These are phyloP conservation scores for Drosophila repletoides DNA, from an alignment of 1,140 invertebrate genomes.

Conservation along the genomic window DNA sequence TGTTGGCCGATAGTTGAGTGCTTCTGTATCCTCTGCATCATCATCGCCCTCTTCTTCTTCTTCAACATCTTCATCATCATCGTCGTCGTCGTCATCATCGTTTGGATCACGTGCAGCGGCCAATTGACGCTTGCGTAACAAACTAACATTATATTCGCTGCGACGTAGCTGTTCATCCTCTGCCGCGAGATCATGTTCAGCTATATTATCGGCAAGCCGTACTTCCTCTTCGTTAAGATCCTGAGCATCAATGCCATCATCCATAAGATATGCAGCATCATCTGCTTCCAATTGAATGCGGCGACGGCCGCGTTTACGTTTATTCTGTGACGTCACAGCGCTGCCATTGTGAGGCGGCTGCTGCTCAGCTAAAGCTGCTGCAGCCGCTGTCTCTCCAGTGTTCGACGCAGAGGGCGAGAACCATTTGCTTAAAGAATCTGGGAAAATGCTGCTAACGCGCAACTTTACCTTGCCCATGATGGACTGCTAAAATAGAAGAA, in stretches of 20 bases:
- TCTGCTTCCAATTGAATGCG: conserved; percentile 62
- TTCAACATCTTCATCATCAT: conserved; percentile 48
- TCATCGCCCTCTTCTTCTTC: conserved; percentile 39
- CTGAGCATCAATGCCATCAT: conserved; percentile 50
- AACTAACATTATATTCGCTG: conserved; percentile 56
- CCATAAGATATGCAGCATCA: conserved; percentile 52
- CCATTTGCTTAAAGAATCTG: conserved; percentile 64
- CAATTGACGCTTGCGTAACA: conserved; percentile 34
- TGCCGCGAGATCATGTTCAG: conserved; percentile 63
- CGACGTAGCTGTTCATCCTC: conserved; percentile 67
- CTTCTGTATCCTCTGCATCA: conserved; percentile 2
- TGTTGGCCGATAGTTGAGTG: conserved; percentile 5
- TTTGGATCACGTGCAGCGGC: conserved; percentile 16
- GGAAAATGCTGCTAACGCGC: conserved; percentile 66
- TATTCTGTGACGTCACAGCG: conserved; percentile 1
- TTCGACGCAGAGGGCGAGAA: conserved; percentile 44
- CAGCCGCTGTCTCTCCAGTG: conserved; percentile 1
- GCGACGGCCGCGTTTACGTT: conserved; percentile 51
- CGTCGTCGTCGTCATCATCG: conserved; percentile 38
- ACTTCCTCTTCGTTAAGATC: conserved; percentile 63
- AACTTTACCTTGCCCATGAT: conserved; percentile 72
- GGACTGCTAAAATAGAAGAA: conserved; percentile 47
- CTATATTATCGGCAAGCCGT: conserved; percentile 66
- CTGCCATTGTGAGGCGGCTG: conserved; percentile 34
- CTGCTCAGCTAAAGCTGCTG: conserved; percentile 8